Conservation (phyloP, 2,113 vertebrate genomes). For the Trinectes maculatus region DNA sequence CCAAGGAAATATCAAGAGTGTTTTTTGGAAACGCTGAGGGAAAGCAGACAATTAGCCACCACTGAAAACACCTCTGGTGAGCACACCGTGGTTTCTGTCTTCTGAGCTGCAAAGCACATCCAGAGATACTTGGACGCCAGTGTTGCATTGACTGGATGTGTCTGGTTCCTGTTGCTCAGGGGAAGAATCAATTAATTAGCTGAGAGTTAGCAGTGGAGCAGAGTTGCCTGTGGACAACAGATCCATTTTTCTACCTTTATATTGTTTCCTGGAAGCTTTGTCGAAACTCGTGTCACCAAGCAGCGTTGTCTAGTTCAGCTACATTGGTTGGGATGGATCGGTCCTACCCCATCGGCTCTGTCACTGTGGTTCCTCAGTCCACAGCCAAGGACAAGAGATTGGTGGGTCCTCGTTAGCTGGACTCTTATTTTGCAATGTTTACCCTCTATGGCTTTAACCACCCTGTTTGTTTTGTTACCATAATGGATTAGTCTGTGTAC, state of each 20-base stretch:
- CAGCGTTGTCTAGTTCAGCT: not conserved
- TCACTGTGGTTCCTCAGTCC: too few relatives aligned
- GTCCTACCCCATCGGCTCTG: too few relatives aligned
- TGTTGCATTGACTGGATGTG: not conserved
- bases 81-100: slow-evolving; percentile 10
- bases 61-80: slow-evolving; percentile 47
- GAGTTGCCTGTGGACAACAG: slow-evolving; percentile 29
- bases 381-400: too few relatives aligned
- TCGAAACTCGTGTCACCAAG: not conserved
- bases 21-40: slow-evolving; percentile 46
- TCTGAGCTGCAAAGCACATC: slow-evolving; percentile 8
- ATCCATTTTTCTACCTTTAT: slow-evolving; percentile 17
- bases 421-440: too few relatives aligned
- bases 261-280: slow-evolving; percentile 26
- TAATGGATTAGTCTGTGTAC: too few relatives aligned
- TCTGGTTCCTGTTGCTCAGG: slow-evolving; percentile 16
- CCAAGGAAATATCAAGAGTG: slow-evolving; percentile 58
- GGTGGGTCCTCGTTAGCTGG: too few relatives aligned
- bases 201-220: slow-evolving; percentile 27
- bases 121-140: slow-evolving; percentile 1
- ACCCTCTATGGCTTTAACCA: too few relatives aligned
- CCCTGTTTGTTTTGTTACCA: too few relatives aligned
- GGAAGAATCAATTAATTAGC: slow-evolving; percentile 50
- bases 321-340: not conserved
- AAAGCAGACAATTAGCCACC: slow-evolving; percentile 63